Base-by-base conservation (phyloP, 2,113 vertebrate genomes). In the Rhinogobius similis region DNA sequence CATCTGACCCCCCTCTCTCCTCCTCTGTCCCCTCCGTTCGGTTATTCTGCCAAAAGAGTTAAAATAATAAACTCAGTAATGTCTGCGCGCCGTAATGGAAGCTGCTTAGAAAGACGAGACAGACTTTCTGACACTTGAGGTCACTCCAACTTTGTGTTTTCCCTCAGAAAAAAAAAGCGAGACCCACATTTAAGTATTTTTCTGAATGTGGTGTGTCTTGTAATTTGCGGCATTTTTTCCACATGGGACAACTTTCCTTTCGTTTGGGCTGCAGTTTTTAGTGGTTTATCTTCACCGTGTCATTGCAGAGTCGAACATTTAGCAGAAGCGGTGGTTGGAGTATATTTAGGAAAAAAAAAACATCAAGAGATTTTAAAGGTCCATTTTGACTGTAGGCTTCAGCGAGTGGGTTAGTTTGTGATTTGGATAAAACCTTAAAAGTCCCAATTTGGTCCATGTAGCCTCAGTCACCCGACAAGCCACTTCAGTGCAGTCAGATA, bases 21-120 rank as follows among this genome's bases (percentile, higher is more conserved):
- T 59, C 9, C 24, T 24, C 0, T 56, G 9, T 18, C 68, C 26
- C 75, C 65, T 68, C 41, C 67, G 62, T 58, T 13, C n/a, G 79
- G 82, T 79, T 83, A 83, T 88, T 88, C 74, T 75, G 80, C 83
- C 71, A 84, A 82, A 52, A 77, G 85, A 87, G 73, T 79, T 82
- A 78, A 72, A 85, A 85, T 84, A 88, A 88, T 87, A 85, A 86
- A 87, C 75, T 67, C 73, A 72, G 82, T 81, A 64, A 76, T 44
- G 67, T 82, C 82, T 86, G 78, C 80, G 67, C 71, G 55, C 72
- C 62, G 75, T 86, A 86, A 90, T 84, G 83, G 76, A 87, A 86
- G 81, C 46, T 68, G 32, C 41, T 58, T 83, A 76, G 79, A 85
- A 82, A 85, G 71, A 67, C 7, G 83, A 75, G 69, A 59, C 65